Evolutionary conservation across 2,888 invertebrate genomes (phyloP).

Genomic region (Drosophila macrospina): DNA sequence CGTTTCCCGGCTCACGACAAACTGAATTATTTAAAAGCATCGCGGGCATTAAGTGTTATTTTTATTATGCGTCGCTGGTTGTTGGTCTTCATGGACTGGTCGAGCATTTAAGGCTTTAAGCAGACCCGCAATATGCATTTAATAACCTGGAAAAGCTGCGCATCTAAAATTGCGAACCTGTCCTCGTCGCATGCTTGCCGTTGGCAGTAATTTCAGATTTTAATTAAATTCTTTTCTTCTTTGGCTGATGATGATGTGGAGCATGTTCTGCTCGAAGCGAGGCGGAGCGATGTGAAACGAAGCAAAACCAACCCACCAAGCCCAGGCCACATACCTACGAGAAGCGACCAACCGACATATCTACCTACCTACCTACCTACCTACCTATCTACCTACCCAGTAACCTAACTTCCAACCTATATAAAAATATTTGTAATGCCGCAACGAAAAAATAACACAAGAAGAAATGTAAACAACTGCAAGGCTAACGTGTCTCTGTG

Average conservation of each 20-base stretch:
- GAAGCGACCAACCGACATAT: background rate
- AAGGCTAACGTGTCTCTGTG: conserved; percentile 24
- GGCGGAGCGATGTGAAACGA: too few species aligned
- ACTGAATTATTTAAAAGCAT: conserved; percentile 57
- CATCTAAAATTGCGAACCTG: conserved; percentile 67
- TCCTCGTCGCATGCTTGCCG: conserved; percentile 54
- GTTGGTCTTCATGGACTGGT: conserved; percentile 5
- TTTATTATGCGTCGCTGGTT: background rate
- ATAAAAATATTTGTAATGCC: conserved; percentile 57
- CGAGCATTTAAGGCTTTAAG: conserved; percentile 36
- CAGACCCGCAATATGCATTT: conserved; percentile 52
- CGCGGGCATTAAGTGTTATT: conserved; percentile 40
- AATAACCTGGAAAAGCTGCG: conserved; percentile 51
- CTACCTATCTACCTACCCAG: background rate
- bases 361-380: too few species aligned
- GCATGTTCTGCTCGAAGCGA: conserved; percentile 52
- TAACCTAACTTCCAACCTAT: conserved; percentile 22
- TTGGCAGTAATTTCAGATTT: conserved; percentile 76
- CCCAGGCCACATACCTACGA: conserved; percentile 44
- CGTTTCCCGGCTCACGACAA: conserved; percentile 21
- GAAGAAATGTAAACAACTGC: conserved; percentile 45
- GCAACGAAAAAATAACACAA: conserved; percentile 46
- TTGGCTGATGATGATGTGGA: conserved; percentile 43
- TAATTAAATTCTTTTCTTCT: conserved; percentile 77
- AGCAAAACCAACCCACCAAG: conserved; percentile 6